A percentile compares a stretch with the other conserved stretches of the same genome.
Evolutionary conservation across 2,888 invertebrate species (phyloP).

Genomic region (Anticlea derivata): DNA sequence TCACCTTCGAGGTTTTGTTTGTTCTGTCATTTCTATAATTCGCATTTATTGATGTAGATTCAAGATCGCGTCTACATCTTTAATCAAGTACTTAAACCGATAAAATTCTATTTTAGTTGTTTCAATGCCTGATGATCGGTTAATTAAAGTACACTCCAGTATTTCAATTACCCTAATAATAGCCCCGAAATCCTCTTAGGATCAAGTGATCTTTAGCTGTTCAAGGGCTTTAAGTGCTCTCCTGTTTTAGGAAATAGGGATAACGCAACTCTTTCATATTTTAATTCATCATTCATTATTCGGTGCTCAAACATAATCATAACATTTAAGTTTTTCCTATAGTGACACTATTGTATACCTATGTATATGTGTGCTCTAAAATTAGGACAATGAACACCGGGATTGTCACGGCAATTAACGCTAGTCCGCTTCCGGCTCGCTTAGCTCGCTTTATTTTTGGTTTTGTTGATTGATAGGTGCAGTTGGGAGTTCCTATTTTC

Average conservation of each 20-base stretch:
- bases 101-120: slow-evolving; percentile 9
- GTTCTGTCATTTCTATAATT: slow-evolving; percentile 9
- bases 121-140: background rate
- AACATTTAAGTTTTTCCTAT: too few relatives aligned
- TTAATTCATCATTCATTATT: slow-evolving; percentile 42
- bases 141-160: background rate
- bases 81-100: background rate
- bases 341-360: too few relatives aligned
- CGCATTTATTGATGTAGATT: slow-evolving; percentile 1
- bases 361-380: slow-evolving; percentile 62
- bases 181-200: slow-evolving; percentile 6
- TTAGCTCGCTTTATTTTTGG: slow-evolving; percentile 59
- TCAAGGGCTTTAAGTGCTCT: slow-evolving; percentile 30
- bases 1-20: slow-evolving; percentile 21
- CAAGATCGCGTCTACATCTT: slow-evolving; percentile 3
- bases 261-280: too few relatives aligned
- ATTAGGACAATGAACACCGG: slow-evolving; percentile 60
- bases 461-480: slow-evolving; percentile 31
- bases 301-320: too few relatives aligned
- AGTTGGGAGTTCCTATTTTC: too few relatives aligned
- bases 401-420: slow-evolving; percentile 70
- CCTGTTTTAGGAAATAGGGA: too few relatives aligned
- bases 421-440: slow-evolving; percentile 57
- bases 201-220: slow-evolving; percentile 31
- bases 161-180: slow-evolving; percentile 11